Conservation (phyloP, 2,888 invertebrate species). For the Eupsilia transversa region DNA sequence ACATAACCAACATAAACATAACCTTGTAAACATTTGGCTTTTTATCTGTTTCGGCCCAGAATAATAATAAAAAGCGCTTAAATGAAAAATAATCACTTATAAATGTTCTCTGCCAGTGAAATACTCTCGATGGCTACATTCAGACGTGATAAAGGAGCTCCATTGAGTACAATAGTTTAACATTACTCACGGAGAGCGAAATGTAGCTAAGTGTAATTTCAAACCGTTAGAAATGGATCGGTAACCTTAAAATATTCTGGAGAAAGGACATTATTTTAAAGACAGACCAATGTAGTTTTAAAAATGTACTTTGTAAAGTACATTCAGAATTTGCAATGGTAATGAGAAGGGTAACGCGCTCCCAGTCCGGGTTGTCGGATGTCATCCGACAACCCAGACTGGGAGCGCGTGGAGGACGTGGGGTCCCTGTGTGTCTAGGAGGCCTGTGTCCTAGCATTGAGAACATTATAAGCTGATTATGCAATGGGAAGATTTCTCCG, state of each 20-base stretch:
- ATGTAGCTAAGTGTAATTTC: conserved; percentile 33
- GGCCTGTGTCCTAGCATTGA: background rate
- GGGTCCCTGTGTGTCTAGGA: too few relatives aligned
- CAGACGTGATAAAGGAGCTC: conserved; percentile 36
- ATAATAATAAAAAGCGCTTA: background rate
- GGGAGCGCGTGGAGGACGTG: background rate
- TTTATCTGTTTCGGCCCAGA: too few relatives aligned
- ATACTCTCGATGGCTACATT: conserved; percentile 18
- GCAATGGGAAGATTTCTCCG: background rate
- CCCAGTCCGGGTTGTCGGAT: too few relatives aligned
- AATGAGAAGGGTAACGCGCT: background rate
- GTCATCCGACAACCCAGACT: background rate
- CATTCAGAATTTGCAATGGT: background rate
- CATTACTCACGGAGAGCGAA: conserved; percentile 39
- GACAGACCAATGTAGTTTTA: background rate
- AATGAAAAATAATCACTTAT: conserved; percentile 27
- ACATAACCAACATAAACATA: background rate
- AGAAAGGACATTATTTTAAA: conserved; percentile 4
- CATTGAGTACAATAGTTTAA: conserved; percentile 37
- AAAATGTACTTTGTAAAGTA: background rate
- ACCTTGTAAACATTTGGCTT: background rate
- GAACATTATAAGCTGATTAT: background rate
- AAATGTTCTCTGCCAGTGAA: conserved; percentile 13
- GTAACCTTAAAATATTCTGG: conserved; percentile 5
- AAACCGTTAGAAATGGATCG: conserved; percentile 19